These are phyloP conservation scores for Danionella dracula DNA, from an alignment of 2,797 vertebrate genomes.

Conservation along the genomic window DNA sequence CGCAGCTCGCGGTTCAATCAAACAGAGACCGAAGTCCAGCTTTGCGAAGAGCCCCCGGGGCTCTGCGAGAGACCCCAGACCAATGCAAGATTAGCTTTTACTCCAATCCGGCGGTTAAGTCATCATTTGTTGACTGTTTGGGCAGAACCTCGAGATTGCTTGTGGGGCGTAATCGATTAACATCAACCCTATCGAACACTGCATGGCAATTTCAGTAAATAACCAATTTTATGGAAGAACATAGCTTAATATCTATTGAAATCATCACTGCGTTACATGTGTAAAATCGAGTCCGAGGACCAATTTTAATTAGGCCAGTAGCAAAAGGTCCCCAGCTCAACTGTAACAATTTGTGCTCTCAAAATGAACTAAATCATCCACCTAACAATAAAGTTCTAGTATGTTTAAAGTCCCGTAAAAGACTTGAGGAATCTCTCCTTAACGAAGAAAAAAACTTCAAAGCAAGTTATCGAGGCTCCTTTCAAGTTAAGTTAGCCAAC, in stretches of 20 bases:
- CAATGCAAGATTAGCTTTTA: background rate
- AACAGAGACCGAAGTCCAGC: slow-evolving; percentile 30
- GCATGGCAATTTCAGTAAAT: slow-evolving; percentile 4
- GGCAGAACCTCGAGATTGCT: background rate
- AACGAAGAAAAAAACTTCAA: background rate
- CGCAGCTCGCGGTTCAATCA: slow-evolving; percentile 37
- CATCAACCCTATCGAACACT: slow-evolving; percentile 3
- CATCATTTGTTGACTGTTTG: slow-evolving; percentile 18
- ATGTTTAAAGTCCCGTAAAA: background rate
- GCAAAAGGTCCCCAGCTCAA: slow-evolving; percentile 14
- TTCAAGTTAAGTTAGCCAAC: slow-evolving; percentile 33
- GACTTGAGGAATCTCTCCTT: background rate
- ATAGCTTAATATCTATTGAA: background rate
- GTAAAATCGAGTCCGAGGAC: slow-evolving; percentile 45
- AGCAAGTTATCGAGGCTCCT: slow-evolving; percentile 22
- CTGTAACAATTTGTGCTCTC: background rate
- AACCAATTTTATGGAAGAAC: background rate
- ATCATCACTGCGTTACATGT: slow-evolving; percentile 3
- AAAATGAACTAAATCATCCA: too few relatives aligned
- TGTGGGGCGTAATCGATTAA: too few relatives aligned
- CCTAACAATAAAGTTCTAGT: background rate
- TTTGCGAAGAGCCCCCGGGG: background rate
- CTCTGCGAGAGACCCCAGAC: background rate
- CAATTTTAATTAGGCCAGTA: slow-evolving; percentile 40
- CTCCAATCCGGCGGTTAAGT: background rate